Conservation (phyloP, 2,797 vertebrate genomes). For the Agapornis canus region DNA sequence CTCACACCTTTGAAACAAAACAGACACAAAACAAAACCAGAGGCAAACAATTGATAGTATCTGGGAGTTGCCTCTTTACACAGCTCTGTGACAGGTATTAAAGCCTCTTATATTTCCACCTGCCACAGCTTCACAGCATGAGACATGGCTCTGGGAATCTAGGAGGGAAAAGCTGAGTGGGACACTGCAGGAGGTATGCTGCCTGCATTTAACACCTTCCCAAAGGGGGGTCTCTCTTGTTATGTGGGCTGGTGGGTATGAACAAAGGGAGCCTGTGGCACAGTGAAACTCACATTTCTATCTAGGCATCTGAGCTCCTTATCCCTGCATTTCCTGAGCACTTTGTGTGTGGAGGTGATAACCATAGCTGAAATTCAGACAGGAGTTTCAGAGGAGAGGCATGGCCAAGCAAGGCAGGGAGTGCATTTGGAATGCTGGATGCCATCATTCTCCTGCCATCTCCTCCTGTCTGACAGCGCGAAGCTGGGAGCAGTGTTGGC, state of each 20-base stretch:
- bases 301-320: background rate
- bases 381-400: background rate
- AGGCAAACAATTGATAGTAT: background rate
- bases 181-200: background rate
- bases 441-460: background rate
- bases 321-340: background rate
- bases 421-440: background rate
- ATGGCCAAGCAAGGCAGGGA: background rate
- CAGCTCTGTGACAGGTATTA: background rate
- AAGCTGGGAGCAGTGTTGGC: background rate
- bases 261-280: background rate
- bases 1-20: background rate
- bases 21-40: background rate
- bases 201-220: background rate
- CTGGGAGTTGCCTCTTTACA: background rate
- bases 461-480: background rate
- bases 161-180: background rate
- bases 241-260: background rate
- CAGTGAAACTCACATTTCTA: background rate
- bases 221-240: background rate
- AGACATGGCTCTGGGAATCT: background rate
- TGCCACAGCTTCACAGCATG: background rate
- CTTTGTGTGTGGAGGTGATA: fast-evolving
- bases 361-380: background rate
- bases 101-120: background rate